Evolutionary conservation across 2,113 vertebrate genomes (phyloP), one percentile per base, ranked within the genome.

Genomic region (Polypterus senegalus): DNA sequence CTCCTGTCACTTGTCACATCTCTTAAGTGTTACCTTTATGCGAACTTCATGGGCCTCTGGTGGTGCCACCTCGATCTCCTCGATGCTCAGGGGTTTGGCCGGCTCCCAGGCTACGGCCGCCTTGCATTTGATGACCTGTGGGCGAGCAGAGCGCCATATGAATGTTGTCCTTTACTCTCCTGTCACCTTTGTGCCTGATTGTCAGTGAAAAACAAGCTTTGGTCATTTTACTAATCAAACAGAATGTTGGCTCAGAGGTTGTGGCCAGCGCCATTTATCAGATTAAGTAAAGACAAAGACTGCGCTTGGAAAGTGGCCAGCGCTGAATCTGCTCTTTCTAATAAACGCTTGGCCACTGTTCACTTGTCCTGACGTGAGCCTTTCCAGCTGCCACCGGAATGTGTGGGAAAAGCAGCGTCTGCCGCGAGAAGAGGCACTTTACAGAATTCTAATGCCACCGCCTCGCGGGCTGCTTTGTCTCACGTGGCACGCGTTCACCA

Each of bases 51-150:
- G 71, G 46, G 71, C 66, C 43, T 70, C 80, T 3, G 77, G 79
- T 54, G 79, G 74, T 49, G 77, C 71, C n/a, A 83, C 83, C 57
- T 85, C 79, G 5, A 85, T 52, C 65, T 84, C 80, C 70, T 83
- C 83, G 49, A 83, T 58, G 61, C 62, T 68, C 1, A 81, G 71
- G 1, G 78, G 68, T 48, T 77, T 74, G 44, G 63, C 71, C 44
- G 44, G 47, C 44, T 74, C 76, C 82, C 83, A 82, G 61, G 71
- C 75, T 0, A 85, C 6, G 4, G 83, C 84, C 3, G 75, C 70
- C 70, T 75, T 79, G 63, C 70, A 73, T 65, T 63, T 81, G 51
- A 76, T 83, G 3, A 75, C 63, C 72, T 80, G 57, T 5, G 62
- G 70, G 48, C 27, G 27, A 27, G 27, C 27, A 27, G 27, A 27